These are phyloP conservation scores for Stenichneumon culpator DNA, from an alignment of 2,888 invertebrate genomes.

Conservation along the genomic window DNA sequence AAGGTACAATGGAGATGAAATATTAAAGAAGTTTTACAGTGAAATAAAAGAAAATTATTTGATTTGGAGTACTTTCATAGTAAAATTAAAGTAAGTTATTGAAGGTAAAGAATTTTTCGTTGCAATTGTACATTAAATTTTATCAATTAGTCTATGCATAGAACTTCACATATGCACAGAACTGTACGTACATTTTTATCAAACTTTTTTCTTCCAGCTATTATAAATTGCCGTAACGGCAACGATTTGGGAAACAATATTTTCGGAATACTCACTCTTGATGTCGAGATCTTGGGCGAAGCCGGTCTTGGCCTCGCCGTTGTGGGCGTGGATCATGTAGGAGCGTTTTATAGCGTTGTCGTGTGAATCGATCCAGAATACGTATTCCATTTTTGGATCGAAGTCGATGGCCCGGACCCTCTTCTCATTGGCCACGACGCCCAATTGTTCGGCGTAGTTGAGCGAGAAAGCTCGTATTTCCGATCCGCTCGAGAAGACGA, in stretches of 20 bases:
- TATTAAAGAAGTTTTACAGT: too few species aligned
- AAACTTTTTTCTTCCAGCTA: neutral
- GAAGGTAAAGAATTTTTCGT: too few species aligned
- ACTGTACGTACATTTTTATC: neutral
- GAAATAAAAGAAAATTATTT: too few species aligned
- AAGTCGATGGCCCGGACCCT: conserved; percentile 97
- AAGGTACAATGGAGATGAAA: too few species aligned
- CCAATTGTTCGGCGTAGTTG: conserved; percentile 90
- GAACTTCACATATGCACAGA: too few species aligned
- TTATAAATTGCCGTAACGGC: neutral
- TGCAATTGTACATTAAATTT: too few species aligned
- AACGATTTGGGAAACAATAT: neutral
- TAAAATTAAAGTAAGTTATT: too few species aligned
- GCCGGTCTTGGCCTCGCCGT: conserved; percentile 92
- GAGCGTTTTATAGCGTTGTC: conserved; percentile 96
- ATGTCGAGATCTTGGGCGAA: conserved; percentile 95
- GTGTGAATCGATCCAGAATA: conserved; percentile 98
- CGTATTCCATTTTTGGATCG: conserved; percentile 92
- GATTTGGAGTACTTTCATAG: too few species aligned
- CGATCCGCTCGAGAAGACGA: conserved; percentile 93
- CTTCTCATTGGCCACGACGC: conserved; percentile 94
- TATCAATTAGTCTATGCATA: too few species aligned
- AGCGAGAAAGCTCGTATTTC: conserved; percentile 93
- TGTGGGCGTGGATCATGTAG: conserved; percentile 93
- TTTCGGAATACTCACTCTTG: conserved; percentile 85